phyloP scores from a whole-genome alignment of 2,797 vertebrate species.

The Malacoraja senta region DNA sequence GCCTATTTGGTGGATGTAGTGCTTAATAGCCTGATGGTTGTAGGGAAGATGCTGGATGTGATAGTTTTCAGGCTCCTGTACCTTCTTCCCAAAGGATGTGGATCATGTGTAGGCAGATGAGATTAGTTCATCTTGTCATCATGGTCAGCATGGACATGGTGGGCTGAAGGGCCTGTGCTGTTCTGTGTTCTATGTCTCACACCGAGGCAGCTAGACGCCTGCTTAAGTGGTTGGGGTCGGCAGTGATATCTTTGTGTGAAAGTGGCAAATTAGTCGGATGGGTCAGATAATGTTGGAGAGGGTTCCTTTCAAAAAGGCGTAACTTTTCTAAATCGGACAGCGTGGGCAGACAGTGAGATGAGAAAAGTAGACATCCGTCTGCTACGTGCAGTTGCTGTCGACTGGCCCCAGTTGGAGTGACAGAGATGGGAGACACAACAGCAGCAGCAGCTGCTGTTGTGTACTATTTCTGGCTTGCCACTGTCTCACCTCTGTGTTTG shows the following conservation, averaged over 20 bases:
- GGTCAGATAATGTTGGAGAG: no score
- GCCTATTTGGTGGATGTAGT: no score
- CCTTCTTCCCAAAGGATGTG: no score
- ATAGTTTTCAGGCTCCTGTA: no score
- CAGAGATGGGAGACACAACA: not conserved
- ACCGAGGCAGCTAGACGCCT: no score
- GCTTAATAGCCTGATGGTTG: no score
- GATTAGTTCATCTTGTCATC: no score
- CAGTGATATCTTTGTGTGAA: not conserved
- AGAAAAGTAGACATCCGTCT: not conserved
- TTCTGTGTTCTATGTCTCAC: no score
- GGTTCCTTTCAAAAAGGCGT: not conserved
- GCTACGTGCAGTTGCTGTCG: not conserved
- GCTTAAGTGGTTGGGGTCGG: not conserved
- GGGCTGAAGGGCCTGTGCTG: no score
- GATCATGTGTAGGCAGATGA: no score
- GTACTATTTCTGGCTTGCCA: slow-evolving; percentile 19
- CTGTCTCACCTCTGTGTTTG: slow-evolving; percentile 24
- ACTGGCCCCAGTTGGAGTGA: not conserved
- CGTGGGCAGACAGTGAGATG: not conserved
- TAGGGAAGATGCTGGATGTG: no score
- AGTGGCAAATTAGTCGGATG: not conserved
- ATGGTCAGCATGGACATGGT: no score
- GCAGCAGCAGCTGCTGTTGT: not conserved
- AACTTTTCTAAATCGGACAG: not conserved